Evolutionary conservation across 2,888 invertebrate genomes (phyloP), one percentile per base, ranked within the genome.

Genomic region (Pyrochroa serraticornis): DNA sequence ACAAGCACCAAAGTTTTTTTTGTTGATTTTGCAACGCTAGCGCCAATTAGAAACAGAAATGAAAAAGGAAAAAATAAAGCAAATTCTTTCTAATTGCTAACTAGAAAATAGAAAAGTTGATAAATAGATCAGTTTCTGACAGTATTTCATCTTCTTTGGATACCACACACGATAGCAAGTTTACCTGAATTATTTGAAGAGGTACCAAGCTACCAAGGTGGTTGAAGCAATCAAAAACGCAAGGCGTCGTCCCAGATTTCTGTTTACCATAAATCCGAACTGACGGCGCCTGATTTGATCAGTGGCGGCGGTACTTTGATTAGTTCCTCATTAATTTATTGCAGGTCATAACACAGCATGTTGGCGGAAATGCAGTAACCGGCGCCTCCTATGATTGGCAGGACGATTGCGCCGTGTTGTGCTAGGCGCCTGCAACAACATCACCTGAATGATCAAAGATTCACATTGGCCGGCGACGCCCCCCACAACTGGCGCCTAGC

Each of bases 381-480:
- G 71, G 71, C 71, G 71, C 71, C 71, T 68, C 8, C 55, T 49
- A 60, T 64, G 69, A 74, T 73, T 73, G 72, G 73, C 70, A 71
- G 70, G 63, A 67, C 64, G 61, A 67, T 60, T 65, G 63, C 68
- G 68, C 63, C 64, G 68, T 60, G 67, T 64, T 65, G 59, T 68
- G 62, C 62, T 60, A 68, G 74, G 73, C 73, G 74, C 74, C 73
- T 68, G 64, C 62, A 63, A 22, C 22, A 22, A 64, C 58, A 58
- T 68, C 71, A 72, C 74, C 71, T 72, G 70, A 52, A 47, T 58
- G 58, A 44, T 38, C 54, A 58, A 63, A 56, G 63, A 64, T 63
- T 62, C 62, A 67, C 68, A 70, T 70, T 70, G 71, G 69, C 66
- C 58, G 66, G 62, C 48, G 58, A 64, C 66, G 58, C 68, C 66